Base-by-base conservation (phyloP, 1,140 invertebrate genomes). In the Drosophila lowei region DNA sequence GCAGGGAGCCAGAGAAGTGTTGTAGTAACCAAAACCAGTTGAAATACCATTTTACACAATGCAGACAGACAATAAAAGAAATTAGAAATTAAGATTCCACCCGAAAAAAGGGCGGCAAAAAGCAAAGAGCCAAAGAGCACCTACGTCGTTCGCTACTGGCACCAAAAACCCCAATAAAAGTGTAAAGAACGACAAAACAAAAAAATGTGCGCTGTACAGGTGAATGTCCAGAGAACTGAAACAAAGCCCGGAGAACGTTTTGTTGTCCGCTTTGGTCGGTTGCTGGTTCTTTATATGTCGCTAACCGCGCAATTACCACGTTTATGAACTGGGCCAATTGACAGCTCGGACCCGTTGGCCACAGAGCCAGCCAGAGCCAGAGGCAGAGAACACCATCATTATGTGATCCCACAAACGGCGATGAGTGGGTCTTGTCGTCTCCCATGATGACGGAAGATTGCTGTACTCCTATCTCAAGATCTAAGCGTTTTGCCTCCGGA, bases 291-390 rank as follows among this genome's bases (percentile, higher is more conserved):
- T 74, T 79, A 65, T 72, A 76, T 85, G 80, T 84, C 80, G 80
- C 80, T 80, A 77, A 67, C 74, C 74, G 72, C 60, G 64, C 81
- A 85, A 85, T 85, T 85, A 86, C 80, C 80, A 73, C 80, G 75
- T 80, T 77, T 85, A 74, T 74, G 77, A 85, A 85, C 77, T 85
- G 80, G 80, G 80, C 81, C 80, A 86, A 85, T 85, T 86, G 80
- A 75, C 72, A 75, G 72, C 74, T 74, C 48, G 46, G 21, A 66
- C 23, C 68, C 49, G 68, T 61, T 52, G 58, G 34, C 34, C 49
- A 28, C 43, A 38, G 6, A 4, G 66, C 53, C 34, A 21, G 23
- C 23, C 50, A 21, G 50, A 28, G 7, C 16, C 61, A 16, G 18
- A 25, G 47, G 6, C 38, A 54, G 60, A 59, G 44, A 54, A 59